phyloP scores from a whole-genome alignment of 2,888 invertebrate genomes.

The Polymixis flavicincta region DNA sequence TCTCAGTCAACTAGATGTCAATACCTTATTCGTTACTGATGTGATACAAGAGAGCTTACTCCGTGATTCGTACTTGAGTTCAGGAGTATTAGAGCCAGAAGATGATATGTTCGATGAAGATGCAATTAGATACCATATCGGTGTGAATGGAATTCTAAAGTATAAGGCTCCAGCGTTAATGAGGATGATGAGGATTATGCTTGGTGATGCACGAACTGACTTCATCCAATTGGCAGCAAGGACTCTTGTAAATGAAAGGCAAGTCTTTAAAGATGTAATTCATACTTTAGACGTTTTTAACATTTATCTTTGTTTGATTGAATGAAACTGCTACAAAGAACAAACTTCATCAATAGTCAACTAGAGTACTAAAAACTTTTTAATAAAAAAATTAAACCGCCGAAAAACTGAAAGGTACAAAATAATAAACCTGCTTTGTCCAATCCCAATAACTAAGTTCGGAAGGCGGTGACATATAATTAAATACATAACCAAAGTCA shows the following conservation, averaged over 20 bases:
- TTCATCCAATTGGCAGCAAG: constrained; percentile 75
- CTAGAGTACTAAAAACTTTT: too few species aligned
- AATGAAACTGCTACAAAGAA: too few species aligned
- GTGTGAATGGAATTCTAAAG: constrained; percentile 74
- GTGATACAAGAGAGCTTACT: constrained; percentile 84
- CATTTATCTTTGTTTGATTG: too few species aligned
- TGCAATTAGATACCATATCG: constrained; percentile 72
- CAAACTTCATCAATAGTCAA: too few species aligned
- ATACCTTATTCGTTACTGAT: constrained; percentile 82
- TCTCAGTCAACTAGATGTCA: constrained; percentile 72
- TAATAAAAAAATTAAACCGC: too few species aligned
- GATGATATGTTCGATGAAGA: constrained; percentile 74
- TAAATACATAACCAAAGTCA: too few species aligned
- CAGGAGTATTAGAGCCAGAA: constrained; percentile 70
- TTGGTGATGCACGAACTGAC: constrained; percentile 74
- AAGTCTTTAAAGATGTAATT: constrained; percentile 18
- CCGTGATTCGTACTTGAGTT: constrained; percentile 73
- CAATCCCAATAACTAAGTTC: too few species aligned
- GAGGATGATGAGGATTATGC: constrained; percentile 76
- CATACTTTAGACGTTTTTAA: background rate
- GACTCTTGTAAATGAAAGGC: constrained; percentile 77
- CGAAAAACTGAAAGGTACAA: too few species aligned
- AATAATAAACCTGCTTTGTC: too few species aligned
- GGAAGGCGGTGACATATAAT: too few species aligned
- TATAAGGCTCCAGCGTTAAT: constrained; percentile 83